phyloP scores from a whole-genome alignment of 2,797 vertebrate species.

The Acanthis flammea region DNA sequence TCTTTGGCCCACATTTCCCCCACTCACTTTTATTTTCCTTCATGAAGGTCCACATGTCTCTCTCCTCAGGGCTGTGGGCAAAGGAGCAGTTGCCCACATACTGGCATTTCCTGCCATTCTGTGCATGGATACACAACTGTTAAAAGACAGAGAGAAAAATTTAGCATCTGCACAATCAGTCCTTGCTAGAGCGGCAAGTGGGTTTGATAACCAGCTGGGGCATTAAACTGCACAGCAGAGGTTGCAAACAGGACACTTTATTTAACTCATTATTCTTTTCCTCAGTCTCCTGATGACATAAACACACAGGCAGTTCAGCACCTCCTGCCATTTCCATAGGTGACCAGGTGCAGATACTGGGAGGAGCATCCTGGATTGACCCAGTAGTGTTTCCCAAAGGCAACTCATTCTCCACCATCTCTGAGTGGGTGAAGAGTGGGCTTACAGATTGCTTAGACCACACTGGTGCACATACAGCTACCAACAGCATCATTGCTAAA shows the following conservation, averaged over 20 bases:
- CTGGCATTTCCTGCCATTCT: slow-evolving; percentile 87
- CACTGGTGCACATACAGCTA: neutral
- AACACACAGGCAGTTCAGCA: neutral
- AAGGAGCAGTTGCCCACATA: slow-evolving; percentile 91
- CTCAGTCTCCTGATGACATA: neutral
- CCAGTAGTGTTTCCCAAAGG: neutral
- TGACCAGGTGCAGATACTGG: fast-evolving
- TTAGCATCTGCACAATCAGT: neutral
- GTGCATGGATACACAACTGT: slow-evolving; percentile 89
- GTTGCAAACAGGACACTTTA: neutral
- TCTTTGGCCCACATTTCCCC: neutral
- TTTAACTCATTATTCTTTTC: neutral
- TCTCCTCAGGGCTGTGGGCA: slow-evolving; percentile 93
- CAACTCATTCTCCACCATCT: neutral
- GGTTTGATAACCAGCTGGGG: neutral
- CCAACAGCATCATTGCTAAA: neutral
- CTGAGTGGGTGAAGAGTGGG: neutral
- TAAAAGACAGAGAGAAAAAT: slow-evolving; percentile 12
- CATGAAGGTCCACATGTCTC: slow-evolving; percentile 97
- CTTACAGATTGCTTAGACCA: neutral
- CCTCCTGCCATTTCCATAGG: neutral
- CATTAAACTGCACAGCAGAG: neutral
- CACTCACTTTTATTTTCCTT: slow-evolving; percentile 91
- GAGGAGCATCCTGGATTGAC: neutral
- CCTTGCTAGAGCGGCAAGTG: neutral